phyloP scores from a whole-genome alignment of 2,113 vertebrate genomes.

The Ochotona curzoniae region DNA sequence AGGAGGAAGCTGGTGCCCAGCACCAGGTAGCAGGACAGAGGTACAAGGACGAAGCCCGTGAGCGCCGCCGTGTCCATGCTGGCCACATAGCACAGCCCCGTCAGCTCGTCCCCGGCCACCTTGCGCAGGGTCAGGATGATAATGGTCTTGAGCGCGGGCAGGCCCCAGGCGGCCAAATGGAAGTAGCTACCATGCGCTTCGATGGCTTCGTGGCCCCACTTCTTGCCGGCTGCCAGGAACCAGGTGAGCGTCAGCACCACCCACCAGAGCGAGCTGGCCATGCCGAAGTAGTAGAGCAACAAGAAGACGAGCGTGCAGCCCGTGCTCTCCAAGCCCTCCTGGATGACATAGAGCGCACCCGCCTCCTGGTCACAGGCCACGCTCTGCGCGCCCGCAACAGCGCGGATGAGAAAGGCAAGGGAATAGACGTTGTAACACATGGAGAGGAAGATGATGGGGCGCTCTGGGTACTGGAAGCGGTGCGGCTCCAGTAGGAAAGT shows the following conservation, averaged over 20 bases:
- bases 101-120: constrained; percentile 97
- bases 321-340: constrained; percentile 96
- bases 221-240: constrained; percentile 98
- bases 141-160: constrained; percentile 97
- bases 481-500: constrained; percentile 98
- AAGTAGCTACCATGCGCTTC: constrained; percentile 99
- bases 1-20: constrained; percentile 98
- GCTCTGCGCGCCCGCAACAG: constrained; percentile 94
- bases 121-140: constrained; percentile 97
- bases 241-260: constrained; percentile 97
- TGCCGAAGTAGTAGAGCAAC: constrained; percentile 98
- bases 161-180: constrained; percentile 98
- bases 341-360: constrained; percentile 95
- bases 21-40: constrained; percentile 95
- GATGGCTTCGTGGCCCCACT: constrained; percentile 99
- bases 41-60: constrained; percentile 95
- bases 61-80: constrained; percentile 92
- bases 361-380: constrained; percentile 97
- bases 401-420: constrained; percentile 96
- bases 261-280: constrained; percentile 99
- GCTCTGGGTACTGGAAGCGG: constrained; percentile 98
- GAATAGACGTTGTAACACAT: constrained; percentile 99
- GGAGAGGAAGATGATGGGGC: constrained; percentile 98
- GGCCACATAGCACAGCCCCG: constrained; percentile 97
- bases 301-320: constrained; percentile 99